Percentiles rank a stretch among this genome's conserved stretches.
Conservation (phyloP, 2,113 vertebrate species). For the Rissa tridactyla region DNA sequence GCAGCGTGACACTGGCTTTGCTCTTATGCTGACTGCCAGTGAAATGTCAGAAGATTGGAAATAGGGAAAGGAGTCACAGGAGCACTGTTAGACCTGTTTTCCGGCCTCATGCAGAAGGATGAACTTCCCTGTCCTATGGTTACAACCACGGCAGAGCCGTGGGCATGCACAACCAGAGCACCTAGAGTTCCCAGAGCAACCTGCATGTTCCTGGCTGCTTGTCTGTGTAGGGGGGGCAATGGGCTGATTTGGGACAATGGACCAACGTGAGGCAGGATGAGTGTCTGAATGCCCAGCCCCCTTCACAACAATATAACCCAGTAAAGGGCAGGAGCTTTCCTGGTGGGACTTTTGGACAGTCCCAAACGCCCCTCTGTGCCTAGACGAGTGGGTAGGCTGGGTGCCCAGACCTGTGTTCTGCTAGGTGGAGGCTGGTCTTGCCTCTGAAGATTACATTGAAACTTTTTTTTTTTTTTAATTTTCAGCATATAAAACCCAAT, state of each 20-base stretch:
- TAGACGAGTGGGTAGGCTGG: fast-evolving
- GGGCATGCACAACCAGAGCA: neutral
- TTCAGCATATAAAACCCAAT: neutral
- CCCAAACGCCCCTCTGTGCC: too few relatives aligned
- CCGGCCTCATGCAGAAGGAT: neutral
- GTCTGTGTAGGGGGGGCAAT: fast-evolving
- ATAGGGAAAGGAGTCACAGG: neutral
- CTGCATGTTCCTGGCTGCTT: neutral
- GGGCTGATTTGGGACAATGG: neutral
- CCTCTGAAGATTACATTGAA: neutral
- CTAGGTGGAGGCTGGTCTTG: neutral
- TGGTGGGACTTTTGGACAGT: neutral
- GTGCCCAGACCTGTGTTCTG: neutral
- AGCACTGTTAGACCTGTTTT: neutral
- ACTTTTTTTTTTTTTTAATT: neutral
- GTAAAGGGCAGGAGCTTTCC: neutral
- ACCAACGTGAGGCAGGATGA: neutral
- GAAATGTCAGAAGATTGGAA: neutral
- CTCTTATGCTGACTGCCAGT: neutral
- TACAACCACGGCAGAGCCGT: neutral
- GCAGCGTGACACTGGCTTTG: neutral
- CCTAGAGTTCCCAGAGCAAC: too few relatives aligned
- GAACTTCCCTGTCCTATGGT: neutral
- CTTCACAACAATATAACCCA: fast-evolving
- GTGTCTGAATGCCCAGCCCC: neutral